phyloP scores from a whole-genome alignment of 1,140 invertebrate genomes.

The Manduca sexta region DNA sequence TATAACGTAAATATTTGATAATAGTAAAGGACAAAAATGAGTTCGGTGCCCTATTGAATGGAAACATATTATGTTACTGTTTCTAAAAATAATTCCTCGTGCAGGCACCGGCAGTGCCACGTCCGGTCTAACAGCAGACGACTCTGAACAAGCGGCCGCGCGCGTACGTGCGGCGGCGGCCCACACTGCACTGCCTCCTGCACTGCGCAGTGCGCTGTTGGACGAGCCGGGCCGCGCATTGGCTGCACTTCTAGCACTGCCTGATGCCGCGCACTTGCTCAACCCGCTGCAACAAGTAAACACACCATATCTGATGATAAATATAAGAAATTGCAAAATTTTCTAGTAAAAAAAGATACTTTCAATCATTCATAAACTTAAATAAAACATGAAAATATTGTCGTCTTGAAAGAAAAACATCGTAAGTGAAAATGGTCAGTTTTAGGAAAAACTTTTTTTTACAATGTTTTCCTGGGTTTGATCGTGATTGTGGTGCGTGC shows the following conservation, averaged over 20 bases:
- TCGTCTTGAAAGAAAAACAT: no score
- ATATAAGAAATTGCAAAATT: not conserved
- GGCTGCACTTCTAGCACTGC: slow-evolving; percentile 82
- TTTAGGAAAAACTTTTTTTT: no score
- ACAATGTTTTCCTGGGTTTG: no score
- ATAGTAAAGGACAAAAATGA: no score
- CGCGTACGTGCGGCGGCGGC: slow-evolving; percentile 77
- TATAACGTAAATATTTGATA: no score
- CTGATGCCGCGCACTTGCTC: slow-evolving; percentile 31
- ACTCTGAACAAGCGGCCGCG: slow-evolving; percentile 91
- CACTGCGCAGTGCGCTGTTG: slow-evolving; percentile 86
- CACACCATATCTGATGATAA: slow-evolving; percentile 9
- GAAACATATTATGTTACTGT: no score
- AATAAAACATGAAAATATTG: not conserved
- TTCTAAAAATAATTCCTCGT: not conserved
- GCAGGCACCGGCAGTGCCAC: not conserved
- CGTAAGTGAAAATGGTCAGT: no score
- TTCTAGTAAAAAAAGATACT: not conserved
- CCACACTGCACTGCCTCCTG: slow-evolving; percentile 82
- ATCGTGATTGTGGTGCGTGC: not conserved
- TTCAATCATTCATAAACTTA: not conserved
- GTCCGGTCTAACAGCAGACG: slow-evolving; percentile 92
- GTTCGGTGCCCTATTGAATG: no score
- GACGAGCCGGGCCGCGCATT: slow-evolving; percentile 86
- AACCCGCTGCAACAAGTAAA: slow-evolving; percentile 13